A percentile compares a stretch with the other conserved stretches of the same genome.
These are phyloP conservation scores for Ceratothoa steindachneri DNA, from an alignment of 2,888 invertebrate species.

Conservation along the genomic window DNA sequence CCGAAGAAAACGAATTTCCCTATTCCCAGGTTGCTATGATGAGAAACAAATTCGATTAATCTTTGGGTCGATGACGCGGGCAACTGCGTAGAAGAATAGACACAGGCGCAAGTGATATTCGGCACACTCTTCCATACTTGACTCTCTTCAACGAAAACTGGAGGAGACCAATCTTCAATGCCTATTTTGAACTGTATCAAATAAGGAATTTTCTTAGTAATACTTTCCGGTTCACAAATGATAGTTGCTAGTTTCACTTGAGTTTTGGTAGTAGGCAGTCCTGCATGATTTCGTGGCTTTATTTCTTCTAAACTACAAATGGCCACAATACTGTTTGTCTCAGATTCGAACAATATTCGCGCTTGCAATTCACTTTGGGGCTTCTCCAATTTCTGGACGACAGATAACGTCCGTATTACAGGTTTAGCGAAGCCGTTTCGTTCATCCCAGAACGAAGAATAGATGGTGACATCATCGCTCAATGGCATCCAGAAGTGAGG, in stretches of 20 bases:
- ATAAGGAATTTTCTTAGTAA: constrained; percentile 22
- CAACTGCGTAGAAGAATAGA: constrained; percentile 19
- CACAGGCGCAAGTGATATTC: constrained; percentile 35
- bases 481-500: constrained; percentile 38
- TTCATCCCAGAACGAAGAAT: constrained; percentile 46
- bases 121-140: constrained; percentile 28
- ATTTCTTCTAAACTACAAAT: constrained; percentile 32
- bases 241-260: constrained; percentile 24
- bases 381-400: constrained; percentile 15
- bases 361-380: constrained; percentile 22
- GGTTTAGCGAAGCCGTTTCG: constrained; percentile 32
- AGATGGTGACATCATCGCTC: constrained; percentile 35
- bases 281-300: constrained; percentile 20
- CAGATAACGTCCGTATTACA: constrained; percentile 26
- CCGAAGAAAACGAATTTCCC: constrained; percentile 38
- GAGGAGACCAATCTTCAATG: constrained; percentile 23
- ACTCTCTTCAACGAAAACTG: constrained; percentile 33
- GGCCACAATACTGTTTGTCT: constrained; percentile 16
- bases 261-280: constrained; percentile 12
- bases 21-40: constrained; percentile 31
- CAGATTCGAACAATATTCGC: constrained; percentile 34
- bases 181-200: constrained; percentile 34
- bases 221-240: constrained; percentile 22
- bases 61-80: constrained; percentile 24
- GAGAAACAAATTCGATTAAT: constrained; percentile 41